Evolutionary conservation across 2,888 invertebrate genomes (phyloP), one percentile per base, ranked within the genome.

Genomic region (Liposcelis brunnea): DNA sequence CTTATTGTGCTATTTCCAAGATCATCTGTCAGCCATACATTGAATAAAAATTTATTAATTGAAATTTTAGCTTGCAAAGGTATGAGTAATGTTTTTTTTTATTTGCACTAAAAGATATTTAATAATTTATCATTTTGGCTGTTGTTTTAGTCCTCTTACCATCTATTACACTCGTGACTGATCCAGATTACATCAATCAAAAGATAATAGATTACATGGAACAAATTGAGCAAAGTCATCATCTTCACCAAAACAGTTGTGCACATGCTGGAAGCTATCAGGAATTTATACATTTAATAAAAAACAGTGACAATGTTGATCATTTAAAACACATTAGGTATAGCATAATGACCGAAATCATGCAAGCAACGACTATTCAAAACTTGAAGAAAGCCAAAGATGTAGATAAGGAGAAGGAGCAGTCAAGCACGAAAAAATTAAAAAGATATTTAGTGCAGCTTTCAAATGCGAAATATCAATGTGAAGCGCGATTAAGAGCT

Each of bases 341-440:
- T 55, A 85, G 84, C 55, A 86, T 91, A 52, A 83, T 90, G 4
- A 84, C 83, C 37, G 90, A 90, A 69, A 80, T 91, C 54, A 87
- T 91, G 82, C 87, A 91, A 69, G 89, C 89, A 1, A 89, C 90
- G 12, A 86, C 87, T 1, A 72, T 89, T 52, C 86, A 89, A 64
- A 90, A 89, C 59, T 69, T 90, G 49, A 89, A 89, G 64, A 72
- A 86, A 54, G 79, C 85, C 5, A 83, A 85, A 66, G 87, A 84
- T 38, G 67, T 79, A 33, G 80, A 80, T 56, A 67, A 73, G 34
- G 83, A 82, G 67, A 67, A 50, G 63, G 67, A 43, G 62, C 65
- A 19, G 72, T 79, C 45, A 80, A 86, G 54, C 80, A 85, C 26
- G 89, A 78, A 80, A 53, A 85, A 90, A 59, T 63, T 91, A 10